A percentile compares a stretch with the other conserved stretches of the same genome.
These are phyloP conservation scores for Patella pellucida DNA, from an alignment of 2,888 invertebrate genomes.

Conservation along the genomic window DNA sequence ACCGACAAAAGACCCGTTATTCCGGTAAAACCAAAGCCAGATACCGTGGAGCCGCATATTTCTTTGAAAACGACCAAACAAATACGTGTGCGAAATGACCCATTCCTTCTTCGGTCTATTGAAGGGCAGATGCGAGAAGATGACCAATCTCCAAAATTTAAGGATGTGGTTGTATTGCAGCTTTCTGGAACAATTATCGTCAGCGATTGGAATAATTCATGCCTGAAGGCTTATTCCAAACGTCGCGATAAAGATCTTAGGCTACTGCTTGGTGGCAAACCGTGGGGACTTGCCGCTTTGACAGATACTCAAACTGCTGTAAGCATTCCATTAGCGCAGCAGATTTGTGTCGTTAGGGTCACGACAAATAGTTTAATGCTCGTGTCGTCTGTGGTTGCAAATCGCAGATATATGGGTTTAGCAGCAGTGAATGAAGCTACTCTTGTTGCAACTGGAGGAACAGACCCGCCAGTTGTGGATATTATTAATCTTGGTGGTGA, in stretches of 20 bases:
- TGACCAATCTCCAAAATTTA: constrained; percentile 22
- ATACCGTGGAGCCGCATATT: too few species aligned
- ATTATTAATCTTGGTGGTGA: constrained; percentile 34
- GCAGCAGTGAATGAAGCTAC: constrained; percentile 25
- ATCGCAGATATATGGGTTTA: constrained; percentile 31
- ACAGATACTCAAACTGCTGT: constrained; percentile 28
- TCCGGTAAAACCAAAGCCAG: too few species aligned
- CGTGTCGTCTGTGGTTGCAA: constrained; percentile 24
- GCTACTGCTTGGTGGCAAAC: constrained; percentile 33
- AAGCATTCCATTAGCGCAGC: constrained; percentile 30
- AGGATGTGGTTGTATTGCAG: constrained; percentile 28
- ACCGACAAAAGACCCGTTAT: too few species aligned
- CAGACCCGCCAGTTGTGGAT: constrained; percentile 33
- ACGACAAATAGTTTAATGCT: constrained; percentile 17
- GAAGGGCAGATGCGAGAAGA: constrained; percentile 30
- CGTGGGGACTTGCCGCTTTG: constrained; percentile 31
- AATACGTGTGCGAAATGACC: too few species aligned
- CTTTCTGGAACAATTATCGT: constrained; percentile 19
- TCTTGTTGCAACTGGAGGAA: constrained; percentile 34
- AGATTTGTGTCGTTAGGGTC: constrained; percentile 35
- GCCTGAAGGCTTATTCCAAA: constrained; percentile 32
- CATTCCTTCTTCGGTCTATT: constrained; percentile 21
- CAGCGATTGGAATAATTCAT: constrained; percentile 38
- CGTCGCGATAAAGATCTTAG: constrained; percentile 29
- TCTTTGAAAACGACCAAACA: too few species aligned